Base-by-base conservation (phyloP, 2,113 vertebrate genomes). In the Hystrix cristata region DNA sequence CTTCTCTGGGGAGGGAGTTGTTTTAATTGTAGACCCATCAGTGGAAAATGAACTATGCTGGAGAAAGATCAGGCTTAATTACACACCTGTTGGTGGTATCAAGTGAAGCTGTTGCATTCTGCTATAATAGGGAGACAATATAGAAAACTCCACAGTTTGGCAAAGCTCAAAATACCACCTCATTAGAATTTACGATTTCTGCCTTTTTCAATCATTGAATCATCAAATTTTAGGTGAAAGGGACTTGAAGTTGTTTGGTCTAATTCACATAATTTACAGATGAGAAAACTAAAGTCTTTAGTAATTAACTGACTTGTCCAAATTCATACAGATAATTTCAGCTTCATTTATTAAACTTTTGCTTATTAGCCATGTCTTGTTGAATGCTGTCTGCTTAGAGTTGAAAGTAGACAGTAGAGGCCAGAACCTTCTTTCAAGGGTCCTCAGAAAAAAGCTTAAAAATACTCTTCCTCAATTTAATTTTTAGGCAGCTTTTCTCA, bases 1-100 rank as follows among this genome's bases (percentile, higher is more conserved):
- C 90, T 98, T 98, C 98, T 98, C 98, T 96, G 97, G 98, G 98
- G 98, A 98, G 97, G 97, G 97, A 98, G 97, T 98, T 98, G 96
- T 97, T 98, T 99, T 98, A 98, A 98, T 98, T 98, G 98, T 98
- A 98, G 98, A 97, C 97, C 96, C 97, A 98, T 98, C 98, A 98
- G 95, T 97, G 98, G 97, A 98, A 98, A 98, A 98, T 97, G 95
- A 97, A 98, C 96, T 98, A 97, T 98, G 86, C 94, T 97, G 97
- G 94, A 98, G 98, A 98, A 98, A 97, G 98, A 98, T 98, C 98
- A 98, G 97, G 98, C 95, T 98, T 99, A 99, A 99, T 99, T 98
- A 98, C 97, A 98, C 98, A 99, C 98, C 98, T 99, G 98, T 98
- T 98, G 98, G 98, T 98, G 94, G 97, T 94, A 94, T 98, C 98